Percentiles rank a stretch among this genome's conserved stretches.
Evolutionary conservation across 2,113 vertebrate genomes (phyloP).

Genomic region (Ammodytes marinus): DNA sequence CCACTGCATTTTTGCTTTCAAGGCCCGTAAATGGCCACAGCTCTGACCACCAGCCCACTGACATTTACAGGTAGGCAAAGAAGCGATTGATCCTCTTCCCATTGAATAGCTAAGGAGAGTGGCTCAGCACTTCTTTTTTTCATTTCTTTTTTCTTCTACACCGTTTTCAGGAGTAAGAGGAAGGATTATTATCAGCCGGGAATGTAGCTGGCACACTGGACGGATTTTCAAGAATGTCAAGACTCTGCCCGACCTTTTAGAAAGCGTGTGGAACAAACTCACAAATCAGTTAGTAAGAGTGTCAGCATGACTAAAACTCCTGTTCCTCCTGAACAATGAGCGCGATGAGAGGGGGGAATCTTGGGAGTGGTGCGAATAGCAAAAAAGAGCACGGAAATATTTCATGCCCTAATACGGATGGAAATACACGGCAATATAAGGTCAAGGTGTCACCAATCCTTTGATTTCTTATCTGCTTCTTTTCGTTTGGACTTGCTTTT

Average conservation of each 20-base stretch:
- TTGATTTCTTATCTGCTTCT: constrained; percentile 57
- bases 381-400: constrained; percentile 48
- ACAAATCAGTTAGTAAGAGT: constrained; percentile 61
- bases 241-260: constrained; percentile 61
- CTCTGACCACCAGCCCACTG: background rate
- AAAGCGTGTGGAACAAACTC: constrained; percentile 66
- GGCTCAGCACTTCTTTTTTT: constrained; percentile 35
- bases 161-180: constrained; percentile 51
- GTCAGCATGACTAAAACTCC: constrained; percentile 56
- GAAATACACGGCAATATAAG: constrained; percentile 41
- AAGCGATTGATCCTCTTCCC: constrained; percentile 34
- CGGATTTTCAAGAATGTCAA: constrained; percentile 67
- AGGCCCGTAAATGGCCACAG: constrained; percentile 19
- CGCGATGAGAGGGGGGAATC: constrained; percentile 54
- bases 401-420: constrained; percentile 47
- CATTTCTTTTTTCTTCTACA: constrained; percentile 24
- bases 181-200: constrained; percentile 59
- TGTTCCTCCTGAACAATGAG: constrained; percentile 55
- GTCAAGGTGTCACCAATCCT: constrained; percentile 38
- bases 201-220: constrained; percentile 57
- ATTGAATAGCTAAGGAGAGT: constrained; percentile 19
- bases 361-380: constrained; percentile 58
- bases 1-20: background rate
- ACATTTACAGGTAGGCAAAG: constrained; percentile 12
- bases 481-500: constrained; percentile 58